A percentile compares a stretch with the other conserved stretches of the same genome.
These are phyloP conservation scores for Anas flavirostris DNA, from an alignment of 2,797 vertebrate genomes.

Conservation along the genomic window DNA sequence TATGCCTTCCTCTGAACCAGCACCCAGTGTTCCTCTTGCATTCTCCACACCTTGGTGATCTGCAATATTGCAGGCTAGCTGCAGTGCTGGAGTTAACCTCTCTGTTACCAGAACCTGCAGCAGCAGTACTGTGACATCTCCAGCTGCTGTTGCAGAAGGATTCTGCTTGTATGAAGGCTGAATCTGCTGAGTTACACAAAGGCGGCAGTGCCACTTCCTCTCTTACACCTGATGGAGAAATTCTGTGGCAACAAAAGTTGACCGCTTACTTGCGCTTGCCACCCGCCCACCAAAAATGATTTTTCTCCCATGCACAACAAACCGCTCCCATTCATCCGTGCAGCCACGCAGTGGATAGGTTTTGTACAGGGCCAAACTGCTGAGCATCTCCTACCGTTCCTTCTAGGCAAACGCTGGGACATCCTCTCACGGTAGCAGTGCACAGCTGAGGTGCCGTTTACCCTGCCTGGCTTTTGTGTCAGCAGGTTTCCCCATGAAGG, in stretches of 20 bases:
- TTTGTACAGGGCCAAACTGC: neutral
- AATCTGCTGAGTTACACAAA: neutral
- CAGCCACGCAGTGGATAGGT: neutral
- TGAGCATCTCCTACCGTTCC: neutral
- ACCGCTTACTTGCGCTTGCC: neutral
- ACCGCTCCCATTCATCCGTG: neutral
- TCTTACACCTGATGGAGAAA: neutral
- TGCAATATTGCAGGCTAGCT: neutral
- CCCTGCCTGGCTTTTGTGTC: neutral
- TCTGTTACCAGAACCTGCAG: neutral
- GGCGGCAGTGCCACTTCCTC: neutral
- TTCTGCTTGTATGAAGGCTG: neutral
- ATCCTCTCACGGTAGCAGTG: neutral
- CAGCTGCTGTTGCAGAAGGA: neutral
- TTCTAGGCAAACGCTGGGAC: no score
- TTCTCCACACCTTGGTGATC: neutral
- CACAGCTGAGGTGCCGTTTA: neutral
- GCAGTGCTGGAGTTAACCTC: neutral
- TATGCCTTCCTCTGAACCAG: neutral
- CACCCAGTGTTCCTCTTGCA: accelerated
- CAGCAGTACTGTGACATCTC: neutral
- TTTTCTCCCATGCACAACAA: neutral
- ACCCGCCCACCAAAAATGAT: neutral
- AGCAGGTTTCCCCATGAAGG: neutral
- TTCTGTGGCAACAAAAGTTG: neutral